A percentile compares a stretch with the other conserved stretches of the same genome.
phyloP scores from a whole-genome alignment of 2,888 invertebrate species.

The Tuta absoluta region DNA sequence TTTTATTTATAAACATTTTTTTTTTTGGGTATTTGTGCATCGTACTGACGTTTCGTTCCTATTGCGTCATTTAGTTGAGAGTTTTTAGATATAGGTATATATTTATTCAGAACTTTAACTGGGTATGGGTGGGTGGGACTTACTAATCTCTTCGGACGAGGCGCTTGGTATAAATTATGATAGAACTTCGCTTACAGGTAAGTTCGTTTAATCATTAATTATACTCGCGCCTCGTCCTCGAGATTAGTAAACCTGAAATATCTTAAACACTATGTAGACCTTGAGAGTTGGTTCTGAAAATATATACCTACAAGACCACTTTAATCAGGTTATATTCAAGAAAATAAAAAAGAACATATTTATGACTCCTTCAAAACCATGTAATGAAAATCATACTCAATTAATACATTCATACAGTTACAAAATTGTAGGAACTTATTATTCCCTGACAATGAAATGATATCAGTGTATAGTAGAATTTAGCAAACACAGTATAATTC shows the following conservation, averaged over 20 bases:
- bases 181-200: no score
- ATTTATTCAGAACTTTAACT: not conserved
- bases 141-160: constrained; percentile 31
- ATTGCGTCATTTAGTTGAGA: not conserved
- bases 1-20: not conserved
- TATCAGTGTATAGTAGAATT: no score
- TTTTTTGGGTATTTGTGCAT: not conserved
- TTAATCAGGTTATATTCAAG: no score
- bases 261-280: not conserved
- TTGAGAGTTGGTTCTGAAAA: constrained; percentile 1
- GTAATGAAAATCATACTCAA: no score
- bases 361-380: no score
- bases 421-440: not conserved
- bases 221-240: not conserved
- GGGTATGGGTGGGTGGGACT: constrained; percentile 19
- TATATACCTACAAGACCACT: not conserved
- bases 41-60: not conserved
- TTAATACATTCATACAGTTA: no score
- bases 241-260: not conserved
- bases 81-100: not conserved
- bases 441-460: not conserved
- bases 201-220: no score
- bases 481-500: no score
- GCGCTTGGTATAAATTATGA: no score
- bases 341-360: no score